Percentiles rank a stretch among this genome's conserved stretches.
phyloP scores from a whole-genome alignment of 2,888 invertebrate genomes.

The Formica aserva region DNA sequence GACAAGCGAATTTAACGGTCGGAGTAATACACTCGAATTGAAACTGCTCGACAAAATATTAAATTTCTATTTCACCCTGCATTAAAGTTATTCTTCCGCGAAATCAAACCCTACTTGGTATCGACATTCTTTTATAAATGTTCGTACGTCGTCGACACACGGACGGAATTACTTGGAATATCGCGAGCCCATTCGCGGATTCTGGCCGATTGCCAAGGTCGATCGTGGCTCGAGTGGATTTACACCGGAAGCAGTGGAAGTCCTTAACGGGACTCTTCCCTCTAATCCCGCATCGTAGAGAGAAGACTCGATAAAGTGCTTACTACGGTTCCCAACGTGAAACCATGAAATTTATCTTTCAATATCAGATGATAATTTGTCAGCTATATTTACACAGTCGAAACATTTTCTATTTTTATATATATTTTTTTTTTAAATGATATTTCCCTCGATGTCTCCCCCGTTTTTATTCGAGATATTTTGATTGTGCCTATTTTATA shows the following conservation, averaged over 20 bases:
- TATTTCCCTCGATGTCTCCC: neutral
- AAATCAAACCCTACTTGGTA: conserved; percentile 61
- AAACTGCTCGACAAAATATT: conserved; percentile 51
- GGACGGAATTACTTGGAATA: conserved; percentile 67
- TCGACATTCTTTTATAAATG: conserved; percentile 73
- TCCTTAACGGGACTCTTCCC: conserved; percentile 77
- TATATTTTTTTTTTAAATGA: neutral
- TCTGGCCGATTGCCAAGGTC: conserved; percentile 72
- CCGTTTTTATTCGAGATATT: neutral
- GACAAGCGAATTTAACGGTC: conserved; percentile 67
- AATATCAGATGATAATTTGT: conserved; percentile 18
- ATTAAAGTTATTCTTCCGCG: conserved; percentile 57
- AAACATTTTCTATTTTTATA: neutral
- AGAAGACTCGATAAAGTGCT: conserved; percentile 42
- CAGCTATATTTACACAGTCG: neutral
- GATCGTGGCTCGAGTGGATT: conserved; percentile 71
- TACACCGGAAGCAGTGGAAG: conserved; percentile 65
- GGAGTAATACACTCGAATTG: conserved; percentile 58
- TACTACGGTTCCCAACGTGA: conserved; percentile 37
- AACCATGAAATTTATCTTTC: conserved; percentile 12
- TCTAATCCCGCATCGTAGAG: conserved; percentile 72
- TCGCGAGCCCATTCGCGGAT: conserved; percentile 71
- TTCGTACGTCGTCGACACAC: conserved; percentile 53
- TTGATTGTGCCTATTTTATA: neutral
- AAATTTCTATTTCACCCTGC: conserved; percentile 52